phyloP scores from a whole-genome alignment of 1,140 invertebrate genomes.

The Dendroctonus valens region DNA sequence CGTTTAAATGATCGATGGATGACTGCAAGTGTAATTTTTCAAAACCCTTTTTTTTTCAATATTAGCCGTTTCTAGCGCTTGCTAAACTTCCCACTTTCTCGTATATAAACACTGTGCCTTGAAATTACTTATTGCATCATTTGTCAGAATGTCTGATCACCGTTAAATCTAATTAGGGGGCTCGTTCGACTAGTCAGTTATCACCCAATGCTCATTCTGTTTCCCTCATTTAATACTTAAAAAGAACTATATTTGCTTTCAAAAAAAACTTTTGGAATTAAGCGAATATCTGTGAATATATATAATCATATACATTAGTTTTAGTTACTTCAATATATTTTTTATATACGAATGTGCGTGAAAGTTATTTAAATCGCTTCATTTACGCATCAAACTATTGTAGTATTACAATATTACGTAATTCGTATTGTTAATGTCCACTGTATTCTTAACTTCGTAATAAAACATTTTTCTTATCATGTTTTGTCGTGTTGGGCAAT shows the following conservation, averaged over 20 bases:
- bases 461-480: slow-evolving; percentile 24
- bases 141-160: slow-evolving; percentile 3
- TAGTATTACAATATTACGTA: slow-evolving; percentile 21
- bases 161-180: neutral
- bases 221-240: neutral
- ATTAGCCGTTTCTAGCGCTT: too few species aligned
- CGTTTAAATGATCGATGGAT: neutral
- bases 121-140: slow-evolving; percentile 18
- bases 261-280: slow-evolving; percentile 10
- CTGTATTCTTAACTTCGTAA: slow-evolving; percentile 19
- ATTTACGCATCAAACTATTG: slow-evolving; percentile 17
- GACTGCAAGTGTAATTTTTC: slow-evolving; percentile 6
- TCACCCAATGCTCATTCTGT: neutral
- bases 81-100: neutral
- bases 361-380: slow-evolving; percentile 15
- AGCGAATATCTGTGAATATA: slow-evolving; percentile 23
- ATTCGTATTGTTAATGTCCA: slow-evolving; percentile 24
- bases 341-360: slow-evolving; percentile 22
- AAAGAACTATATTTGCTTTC: neutral
- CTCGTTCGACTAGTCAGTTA: neutral
- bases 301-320: slow-evolving; percentile 19
- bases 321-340: slow-evolving; percentile 26
- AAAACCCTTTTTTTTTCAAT: too few species aligned
- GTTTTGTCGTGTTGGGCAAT: too few species aligned
- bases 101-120: slow-evolving; percentile 21